A percentile compares a stretch with the other conserved stretches of the same genome.
Conservation (phyloP, 2,797 vertebrate genomes). For the Thaleichthys pacificus region DNA sequence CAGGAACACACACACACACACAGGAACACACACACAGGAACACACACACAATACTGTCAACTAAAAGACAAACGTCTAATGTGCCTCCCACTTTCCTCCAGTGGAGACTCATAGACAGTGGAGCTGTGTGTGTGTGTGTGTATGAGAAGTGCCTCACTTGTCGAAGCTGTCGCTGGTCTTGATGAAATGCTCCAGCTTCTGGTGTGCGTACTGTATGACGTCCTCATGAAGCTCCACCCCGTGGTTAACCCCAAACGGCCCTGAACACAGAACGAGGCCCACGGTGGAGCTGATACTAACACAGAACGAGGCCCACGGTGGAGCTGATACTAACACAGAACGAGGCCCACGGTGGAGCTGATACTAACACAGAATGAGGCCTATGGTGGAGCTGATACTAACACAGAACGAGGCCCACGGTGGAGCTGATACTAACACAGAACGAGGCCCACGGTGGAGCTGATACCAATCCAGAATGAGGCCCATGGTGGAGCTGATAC, state of each 20-base stretch:
- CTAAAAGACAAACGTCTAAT: not conserved
- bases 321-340: not conserved
- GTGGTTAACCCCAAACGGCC: slow-evolving; percentile 93
- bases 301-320: not conserved
- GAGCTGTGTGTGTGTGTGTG: not conserved
- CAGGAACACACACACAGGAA: not conserved
- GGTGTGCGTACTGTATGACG: slow-evolving; percentile 92
- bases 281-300: not conserved
- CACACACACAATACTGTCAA: not conserved
- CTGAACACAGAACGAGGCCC: slow-evolving; percentile 58
- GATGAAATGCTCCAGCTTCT: slow-evolving; percentile 94
- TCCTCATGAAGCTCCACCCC: slow-evolving; percentile 92
- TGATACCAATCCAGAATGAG: not conserved
- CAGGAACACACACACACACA: slow-evolving; percentile 18
- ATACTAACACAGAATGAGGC: slow-evolving; percentile 75
- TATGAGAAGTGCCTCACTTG: slow-evolving; percentile 75
- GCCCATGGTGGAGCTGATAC: not conserved
- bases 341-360: not conserved
- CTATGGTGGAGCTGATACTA: slow-evolving; percentile 89
- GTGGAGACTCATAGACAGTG: not conserved
- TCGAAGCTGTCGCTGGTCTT: slow-evolving; percentile 96
- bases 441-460: not conserved
- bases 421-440: not conserved
- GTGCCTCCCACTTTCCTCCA: not conserved
- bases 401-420: not conserved